phyloP scores from a whole-genome alignment of 2,113 vertebrate species.

The Notiomystis cincta region DNA sequence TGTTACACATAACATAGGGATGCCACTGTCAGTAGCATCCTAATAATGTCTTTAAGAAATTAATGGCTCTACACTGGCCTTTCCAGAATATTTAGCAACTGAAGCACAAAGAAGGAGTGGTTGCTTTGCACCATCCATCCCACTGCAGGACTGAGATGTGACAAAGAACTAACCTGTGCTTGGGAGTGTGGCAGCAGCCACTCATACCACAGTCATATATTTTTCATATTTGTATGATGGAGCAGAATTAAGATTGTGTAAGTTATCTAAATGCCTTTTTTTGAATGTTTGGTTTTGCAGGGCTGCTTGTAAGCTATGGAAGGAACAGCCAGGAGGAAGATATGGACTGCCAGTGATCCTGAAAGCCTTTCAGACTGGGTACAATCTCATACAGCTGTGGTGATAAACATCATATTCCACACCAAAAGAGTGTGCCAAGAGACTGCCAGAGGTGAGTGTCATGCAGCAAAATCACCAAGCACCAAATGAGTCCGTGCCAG shows the following conservation, averaged over 20 bases:
- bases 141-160: not conserved
- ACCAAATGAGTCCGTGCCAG: not conserved
- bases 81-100: not conserved
- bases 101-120: not conserved
- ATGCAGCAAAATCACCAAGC: not conserved
- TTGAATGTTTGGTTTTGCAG: not conserved
- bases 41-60: not conserved
- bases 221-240: not conserved
- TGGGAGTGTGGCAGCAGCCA: not conserved
- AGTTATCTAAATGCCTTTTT: not conserved
- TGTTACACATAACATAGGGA: accelerated
- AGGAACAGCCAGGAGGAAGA: not conserved
- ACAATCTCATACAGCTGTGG: not conserved
- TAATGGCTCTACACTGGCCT: not conserved
- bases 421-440: not conserved
- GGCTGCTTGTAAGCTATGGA: not conserved
- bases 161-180: not conserved
- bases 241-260: not conserved
- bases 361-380: not conserved
- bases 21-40: not conserved
- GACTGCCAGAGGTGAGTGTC: not conserved
- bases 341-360: not conserved
- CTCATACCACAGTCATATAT: no score
- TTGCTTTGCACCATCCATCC: not conserved
- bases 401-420: not conserved